Base-by-base conservation (phyloP, 2,888 invertebrate genomes). In the Macaria liturata region DNA sequence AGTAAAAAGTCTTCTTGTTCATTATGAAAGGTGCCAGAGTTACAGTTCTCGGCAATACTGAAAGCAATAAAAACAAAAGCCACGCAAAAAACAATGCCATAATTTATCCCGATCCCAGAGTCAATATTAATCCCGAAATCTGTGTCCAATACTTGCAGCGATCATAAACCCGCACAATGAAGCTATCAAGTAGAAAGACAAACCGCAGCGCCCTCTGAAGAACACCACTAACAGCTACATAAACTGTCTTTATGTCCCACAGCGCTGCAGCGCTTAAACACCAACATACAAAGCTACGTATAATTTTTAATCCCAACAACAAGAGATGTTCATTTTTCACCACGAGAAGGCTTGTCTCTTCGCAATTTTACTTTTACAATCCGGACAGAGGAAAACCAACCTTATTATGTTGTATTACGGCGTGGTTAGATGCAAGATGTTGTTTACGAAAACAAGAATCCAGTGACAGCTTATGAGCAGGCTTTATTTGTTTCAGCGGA, bases 231-330 rank as follows among this genome's bases (percentile, higher is more conserved):
- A 61, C 49, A 45, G 46, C 59, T 54, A 62, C 59, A 61, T 65
- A 62, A 64, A 68, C 59, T 55, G 59, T 62, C 61, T 60, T 52
- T 54, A 51, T 50, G 20, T 43, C n/a, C 46, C 54, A 39, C 44
- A 57, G 52, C 61, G 57, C 70, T 64, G 61, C 61, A 65, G 66
- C 69, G 64, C 64, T 68, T 63, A 61, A 65, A 70, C 54, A 65
- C 61, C 61, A 49, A 70, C 42, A 50, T 47, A 85, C 84, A 84
- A 87, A 84, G 78, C 72, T 61, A 72, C 74, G 80, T 75, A 81
- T 88, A 84, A 87, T 88, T 88, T 90, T 90, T 88, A 89, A 89
- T 89, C 88, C 79, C 83, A 73, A 82, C 84, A 76, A 78, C 80
- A 74, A 60, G 86, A 81, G 84, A 83, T 86, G 88, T 81, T 90